Percentiles rank a stretch among this genome's conserved stretches.
These are phyloP conservation scores for Oegoconia quadripuncta DNA, from an alignment of 2,888 invertebrate species.

Conservation along the genomic window DNA sequence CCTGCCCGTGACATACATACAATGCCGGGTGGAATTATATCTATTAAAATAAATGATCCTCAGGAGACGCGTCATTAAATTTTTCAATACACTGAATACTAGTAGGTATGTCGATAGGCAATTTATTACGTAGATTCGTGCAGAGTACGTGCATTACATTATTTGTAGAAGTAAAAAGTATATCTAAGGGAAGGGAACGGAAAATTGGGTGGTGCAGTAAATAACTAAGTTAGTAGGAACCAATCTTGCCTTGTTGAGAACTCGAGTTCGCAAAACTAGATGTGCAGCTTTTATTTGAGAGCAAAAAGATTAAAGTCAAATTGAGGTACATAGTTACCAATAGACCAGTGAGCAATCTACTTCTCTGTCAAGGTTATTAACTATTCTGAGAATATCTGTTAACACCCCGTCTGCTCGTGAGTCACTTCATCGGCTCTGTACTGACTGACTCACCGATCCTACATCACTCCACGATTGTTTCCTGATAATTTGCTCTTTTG, in stretches of 20 bases:
- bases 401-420: constrained; percentile 59
- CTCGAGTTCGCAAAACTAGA: neutral
- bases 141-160: too few relatives aligned
- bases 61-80: constrained; percentile 39
- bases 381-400: constrained; percentile 70
- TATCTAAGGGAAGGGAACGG: too few relatives aligned
- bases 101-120: constrained; percentile 18
- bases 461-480: constrained; percentile 56
- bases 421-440: constrained; percentile 46
- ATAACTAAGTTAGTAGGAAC: too few relatives aligned
- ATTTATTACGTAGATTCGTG: neutral
- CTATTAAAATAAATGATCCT: constrained; percentile 46
- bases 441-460: constrained; percentile 55
- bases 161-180: too few relatives aligned
- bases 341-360: constrained; percentile 25
- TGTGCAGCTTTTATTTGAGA: neutral
- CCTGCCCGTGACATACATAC: constrained; percentile 48
- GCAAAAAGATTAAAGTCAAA: constrained; percentile 5
- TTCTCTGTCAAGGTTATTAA: constrained; percentile 60
- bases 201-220: too few relatives aligned
- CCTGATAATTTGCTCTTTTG: constrained; percentile 54
- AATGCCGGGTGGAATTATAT: constrained; percentile 46
- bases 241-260: neutral
- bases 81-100: constrained; percentile 30
- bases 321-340: constrained; percentile 9